Base-by-base conservation (phyloP, 2,888 invertebrate species). In the Chymomyza amoena region DNA sequence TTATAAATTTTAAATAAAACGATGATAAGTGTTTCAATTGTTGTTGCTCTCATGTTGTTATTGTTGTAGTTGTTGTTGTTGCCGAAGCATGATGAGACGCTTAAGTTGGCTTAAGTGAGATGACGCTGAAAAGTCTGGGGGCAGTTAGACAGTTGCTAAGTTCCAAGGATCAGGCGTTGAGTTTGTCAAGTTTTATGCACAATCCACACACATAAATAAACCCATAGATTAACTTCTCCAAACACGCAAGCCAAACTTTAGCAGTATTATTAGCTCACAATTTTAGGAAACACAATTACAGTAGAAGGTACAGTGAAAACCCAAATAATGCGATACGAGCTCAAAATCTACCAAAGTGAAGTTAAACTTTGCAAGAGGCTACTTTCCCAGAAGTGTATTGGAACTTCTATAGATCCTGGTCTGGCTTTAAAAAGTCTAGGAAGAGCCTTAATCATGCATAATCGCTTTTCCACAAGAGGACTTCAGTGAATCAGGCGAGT, bases 1-100 rank as follows among this genome's bases (percentile, higher is more conserved):
- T 80, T 86, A 85, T 88, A 84, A 88, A 84, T 84, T 84, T 88
- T 88, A 86, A 83, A 88, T 86, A 88, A 86, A 84, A 79, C 72
- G 88, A 79, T 86, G 88, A 88, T 80, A 88, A 85, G 86, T 85
- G 77, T 79, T 80, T 80, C 73, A 70, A 79, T 77, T 79, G 69
- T 70, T 69, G 70, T 63, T 68, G 72, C 25, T 9, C 39, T 13
- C 39, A 45, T 45, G 39, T 45, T 45, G 39, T 13, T 45, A 13
- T 45, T 45, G 10, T 45, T 13, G 39, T 13, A 13, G 39, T 45
- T 45, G 2, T 13, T 13, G 39, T 13, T 45, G 39, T 13, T 45
- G 13, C 7, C n/a, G 62, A 64, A 66, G 73, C 65, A 72, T 73
- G 73, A 68, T 73, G 69, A 62, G 64, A 52, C 70, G 73, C 84